phyloP scores from a whole-genome alignment of 2,797 vertebrate genomes.

The Chaetodon trifasciatus region DNA sequence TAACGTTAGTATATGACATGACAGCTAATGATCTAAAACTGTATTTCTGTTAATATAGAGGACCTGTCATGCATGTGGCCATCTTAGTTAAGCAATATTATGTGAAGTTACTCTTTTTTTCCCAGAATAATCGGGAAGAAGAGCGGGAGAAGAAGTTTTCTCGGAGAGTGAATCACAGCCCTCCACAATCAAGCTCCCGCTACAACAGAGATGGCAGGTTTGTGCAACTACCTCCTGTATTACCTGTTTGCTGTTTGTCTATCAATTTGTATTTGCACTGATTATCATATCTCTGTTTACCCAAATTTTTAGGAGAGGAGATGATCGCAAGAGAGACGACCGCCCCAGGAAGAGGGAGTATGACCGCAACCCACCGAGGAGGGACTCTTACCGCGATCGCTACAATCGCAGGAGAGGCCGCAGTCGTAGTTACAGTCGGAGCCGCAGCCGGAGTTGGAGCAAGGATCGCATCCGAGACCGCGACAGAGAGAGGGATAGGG shows the following conservation, averaged over 20 bases:
- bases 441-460: conserved; percentile 96
- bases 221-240: background rate
- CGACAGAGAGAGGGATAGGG: conserved; percentile 92
- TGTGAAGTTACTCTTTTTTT: background rate
- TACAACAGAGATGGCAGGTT: conserved; percentile 95
- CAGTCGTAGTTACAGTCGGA: conserved; percentile 94
- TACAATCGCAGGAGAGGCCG: conserved; percentile 95
- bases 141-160: conserved; percentile 96
- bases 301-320: conserved; percentile 87
- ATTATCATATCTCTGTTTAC: background rate
- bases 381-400: conserved; percentile 95
- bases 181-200: conserved; percentile 92
- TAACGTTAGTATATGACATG: background rate
- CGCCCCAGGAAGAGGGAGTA: conserved; percentile 96
- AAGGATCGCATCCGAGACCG: conserved; percentile 93
- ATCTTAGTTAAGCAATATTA: background rate
- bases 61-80: background rate
- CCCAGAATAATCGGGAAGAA: conserved; percentile 91
- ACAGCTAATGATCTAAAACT: background rate
- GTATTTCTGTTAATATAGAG: background rate
- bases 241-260: background rate
- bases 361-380: conserved; percentile 91
- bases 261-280: background rate
- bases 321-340: conserved; percentile 97
- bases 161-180: conserved; percentile 94